These are phyloP conservation scores for Dinomys branickii DNA, from an alignment of 2,113 vertebrate species.

Conservation along the genomic window DNA sequence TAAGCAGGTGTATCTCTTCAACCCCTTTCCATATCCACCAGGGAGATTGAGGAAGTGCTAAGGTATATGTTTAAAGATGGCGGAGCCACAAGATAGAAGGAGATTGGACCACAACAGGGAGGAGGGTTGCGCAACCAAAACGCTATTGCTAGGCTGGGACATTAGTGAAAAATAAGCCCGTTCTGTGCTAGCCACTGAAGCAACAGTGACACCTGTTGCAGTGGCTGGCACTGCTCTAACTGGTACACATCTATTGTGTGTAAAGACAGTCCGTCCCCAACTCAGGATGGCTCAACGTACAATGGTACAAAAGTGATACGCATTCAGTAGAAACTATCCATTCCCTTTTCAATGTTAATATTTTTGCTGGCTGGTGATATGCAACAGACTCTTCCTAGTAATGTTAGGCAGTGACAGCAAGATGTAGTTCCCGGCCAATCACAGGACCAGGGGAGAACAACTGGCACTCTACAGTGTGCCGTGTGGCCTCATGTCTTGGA, in stretches of 20 bases:
- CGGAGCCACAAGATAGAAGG: not conserved
- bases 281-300: not conserved
- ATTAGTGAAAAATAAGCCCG: not conserved
- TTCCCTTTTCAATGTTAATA: not conserved
- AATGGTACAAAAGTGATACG: not conserved
- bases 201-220: not conserved
- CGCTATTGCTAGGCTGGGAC: not conserved
- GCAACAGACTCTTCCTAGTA: not conserved
- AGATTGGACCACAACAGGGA: not conserved
- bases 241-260: not conserved
- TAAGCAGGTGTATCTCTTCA: no score
- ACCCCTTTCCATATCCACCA: not conserved
- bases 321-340: not conserved
- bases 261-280: not conserved
- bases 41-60: not conserved
- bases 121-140: not conserved
- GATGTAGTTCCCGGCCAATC: not conserved
- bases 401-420: not conserved
- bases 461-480: no score
- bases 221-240: not conserved
- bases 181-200: not conserved
- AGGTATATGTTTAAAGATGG: not conserved
- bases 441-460: not conserved
- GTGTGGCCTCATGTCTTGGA: not conserved
- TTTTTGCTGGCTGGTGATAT: not conserved